Conservation (phyloP, 2,113 vertebrate genomes). For the Heliornis fulica region DNA sequence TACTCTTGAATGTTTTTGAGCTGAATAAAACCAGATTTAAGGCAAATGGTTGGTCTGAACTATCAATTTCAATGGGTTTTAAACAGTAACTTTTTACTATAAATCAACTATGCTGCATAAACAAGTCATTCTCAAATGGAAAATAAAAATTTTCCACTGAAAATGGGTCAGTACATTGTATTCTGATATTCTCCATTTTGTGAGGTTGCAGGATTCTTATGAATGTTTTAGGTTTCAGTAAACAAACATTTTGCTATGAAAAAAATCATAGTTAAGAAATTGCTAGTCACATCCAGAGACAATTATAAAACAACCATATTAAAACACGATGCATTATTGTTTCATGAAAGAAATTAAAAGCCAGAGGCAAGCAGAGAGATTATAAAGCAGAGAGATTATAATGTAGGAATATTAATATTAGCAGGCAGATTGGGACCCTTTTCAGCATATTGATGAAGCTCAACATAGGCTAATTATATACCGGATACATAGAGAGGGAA, state of each 20-base stretch:
- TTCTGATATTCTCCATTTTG: not conserved
- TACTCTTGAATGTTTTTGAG: not conserved
- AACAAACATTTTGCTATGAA: not conserved
- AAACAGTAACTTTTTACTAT: not conserved
- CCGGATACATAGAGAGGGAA: not conserved
- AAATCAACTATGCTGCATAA: not conserved
- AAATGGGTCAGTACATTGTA: not conserved
- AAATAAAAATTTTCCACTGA: not conserved
- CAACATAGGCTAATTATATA: not conserved
- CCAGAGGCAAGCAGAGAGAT: constrained; percentile 6
- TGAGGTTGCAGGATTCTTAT: not conserved
- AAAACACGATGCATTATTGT: not conserved
- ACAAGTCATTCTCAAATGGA: not conserved
- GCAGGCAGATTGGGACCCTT: not conserved
- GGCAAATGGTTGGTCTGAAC: not conserved
- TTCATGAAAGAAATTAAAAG: constrained; percentile 34
- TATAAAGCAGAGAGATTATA: not conserved
- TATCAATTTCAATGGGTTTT: not conserved
- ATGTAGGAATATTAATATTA: not conserved
- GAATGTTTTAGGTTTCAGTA: not conserved
- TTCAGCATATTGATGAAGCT: constrained; percentile 4
- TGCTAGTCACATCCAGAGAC: not conserved
- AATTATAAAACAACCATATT: not conserved
- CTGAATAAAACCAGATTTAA: not conserved
- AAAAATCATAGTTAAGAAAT: not conserved